Percentiles rank a stretch among this genome's conserved stretches.
phyloP scores from a whole-genome alignment of 2,113 vertebrate genomes.

The Thamnophis sirtalis region DNA sequence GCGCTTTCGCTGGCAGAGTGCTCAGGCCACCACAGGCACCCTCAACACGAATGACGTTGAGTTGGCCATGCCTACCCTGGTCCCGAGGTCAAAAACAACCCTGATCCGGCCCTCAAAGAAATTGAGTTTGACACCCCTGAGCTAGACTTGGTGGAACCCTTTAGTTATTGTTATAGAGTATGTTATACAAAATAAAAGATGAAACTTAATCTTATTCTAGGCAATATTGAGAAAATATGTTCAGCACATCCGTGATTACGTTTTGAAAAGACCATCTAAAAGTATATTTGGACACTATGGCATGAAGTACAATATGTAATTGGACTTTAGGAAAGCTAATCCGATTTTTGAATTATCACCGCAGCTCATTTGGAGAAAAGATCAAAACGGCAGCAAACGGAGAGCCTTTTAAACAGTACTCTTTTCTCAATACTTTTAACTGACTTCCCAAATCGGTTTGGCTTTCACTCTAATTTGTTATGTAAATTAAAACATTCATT shows the following conservation, averaged over 20 bases:
- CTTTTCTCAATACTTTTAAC: not conserved
- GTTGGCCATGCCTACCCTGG: too few species aligned
- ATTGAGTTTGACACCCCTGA: too few species aligned
- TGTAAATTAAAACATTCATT: not conserved
- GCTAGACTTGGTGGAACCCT: not conserved
- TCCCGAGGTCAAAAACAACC: too few species aligned
- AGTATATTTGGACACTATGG: not conserved
- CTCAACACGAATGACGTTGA: too few species aligned
- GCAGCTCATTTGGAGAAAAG: not conserved
- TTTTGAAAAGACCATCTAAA: not conserved
- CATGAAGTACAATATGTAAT: not conserved
- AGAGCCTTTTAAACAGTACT: not conserved
- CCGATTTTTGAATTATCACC: not conserved
- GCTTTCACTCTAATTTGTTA: not conserved
- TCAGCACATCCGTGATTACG: not conserved
- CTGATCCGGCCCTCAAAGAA: too few species aligned
- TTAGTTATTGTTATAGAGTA: not conserved
- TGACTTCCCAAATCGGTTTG: slow-evolving; percentile 20
- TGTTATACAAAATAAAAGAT: not conserved
- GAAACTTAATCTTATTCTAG: not conserved
- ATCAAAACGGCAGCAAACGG: slow-evolving; percentile 1
- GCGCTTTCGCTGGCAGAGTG: too few species aligned
- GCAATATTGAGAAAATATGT: not conserved
- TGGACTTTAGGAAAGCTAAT: not conserved
- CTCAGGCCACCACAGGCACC: too few species aligned